phyloP scores from a whole-genome alignment of 2,888 invertebrate genomes.

The Ochlodes sylvanus region DNA sequence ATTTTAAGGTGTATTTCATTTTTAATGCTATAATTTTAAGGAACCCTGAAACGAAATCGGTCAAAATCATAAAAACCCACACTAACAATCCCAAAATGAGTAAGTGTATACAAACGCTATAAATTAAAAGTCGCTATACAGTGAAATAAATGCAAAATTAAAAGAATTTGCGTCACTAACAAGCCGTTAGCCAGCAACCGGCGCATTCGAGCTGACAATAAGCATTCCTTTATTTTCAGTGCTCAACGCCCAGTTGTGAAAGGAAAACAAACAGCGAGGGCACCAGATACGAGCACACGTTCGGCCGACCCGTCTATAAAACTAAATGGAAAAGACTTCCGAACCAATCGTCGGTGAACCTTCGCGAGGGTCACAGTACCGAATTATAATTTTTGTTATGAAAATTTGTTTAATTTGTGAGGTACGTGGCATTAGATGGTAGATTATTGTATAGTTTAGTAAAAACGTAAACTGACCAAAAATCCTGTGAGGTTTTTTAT shows the following conservation, averaged over 20 bases:
- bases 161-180: conserved; percentile 7
- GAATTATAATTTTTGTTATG: too few species aligned
- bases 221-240: conserved; percentile 14
- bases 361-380: neutral
- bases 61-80: too few species aligned
- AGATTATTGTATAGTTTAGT: too few species aligned
- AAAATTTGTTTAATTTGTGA: too few species aligned
- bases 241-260: conserved; percentile 17
- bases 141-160: conserved; percentile 16
- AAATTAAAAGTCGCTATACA: neutral
- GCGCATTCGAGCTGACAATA: conserved; percentile 2
- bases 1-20: too few species aligned
- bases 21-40: too few species aligned
- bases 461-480: too few species aligned
- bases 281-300: conserved; percentile 14
- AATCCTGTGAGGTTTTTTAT: too few species aligned
- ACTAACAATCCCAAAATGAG: too few species aligned
- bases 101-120: neutral
- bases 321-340: conserved; percentile 18
- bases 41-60: too few species aligned
- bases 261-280: conserved; percentile 10
- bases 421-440: too few species aligned
- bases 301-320: conserved; percentile 15
- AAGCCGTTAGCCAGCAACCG: conserved; percentile 8
- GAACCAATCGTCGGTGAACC: conserved; percentile 1